Evolutionary conservation across 2,888 invertebrate genomes (phyloP).

Genomic region (Alcis repandata): DNA sequence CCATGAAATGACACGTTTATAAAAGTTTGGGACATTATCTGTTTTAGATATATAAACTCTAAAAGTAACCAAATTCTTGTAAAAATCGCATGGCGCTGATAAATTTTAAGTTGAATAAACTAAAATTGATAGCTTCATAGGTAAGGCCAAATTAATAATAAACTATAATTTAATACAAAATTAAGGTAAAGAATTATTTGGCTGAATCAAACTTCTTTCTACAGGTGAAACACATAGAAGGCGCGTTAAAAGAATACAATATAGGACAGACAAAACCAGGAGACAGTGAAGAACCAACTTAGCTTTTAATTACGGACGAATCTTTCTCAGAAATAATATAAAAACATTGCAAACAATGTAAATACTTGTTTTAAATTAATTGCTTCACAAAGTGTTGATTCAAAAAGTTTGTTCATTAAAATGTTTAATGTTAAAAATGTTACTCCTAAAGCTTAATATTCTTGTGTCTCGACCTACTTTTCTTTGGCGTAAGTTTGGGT

Average conservation of each 20-base stretch:
- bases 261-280: conserved; percentile 81
- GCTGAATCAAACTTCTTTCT: conserved; percentile 39
- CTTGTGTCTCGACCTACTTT: conserved; percentile 45
- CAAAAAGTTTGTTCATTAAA: conserved; percentile 63
- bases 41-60: neutral
- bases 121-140: neutral
- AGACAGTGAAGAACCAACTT: conserved; percentile 73
- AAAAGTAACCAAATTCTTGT: neutral
- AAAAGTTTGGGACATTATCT: conserved; percentile 12
- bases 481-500: conserved; percentile 37
- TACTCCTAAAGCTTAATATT: conserved; percentile 54
- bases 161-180: neutral
- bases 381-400: conserved; percentile 61
- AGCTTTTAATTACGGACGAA: conserved; percentile 49
- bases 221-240: conserved; percentile 89
- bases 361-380: conserved; percentile 51
- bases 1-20: conserved; percentile 25
- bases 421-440: conserved; percentile 60
- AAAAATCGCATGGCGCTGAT: neutral
- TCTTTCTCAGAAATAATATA: conserved; percentile 4
- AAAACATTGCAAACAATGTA: conserved; percentile 28
- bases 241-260: conserved; percentile 88
- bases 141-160: neutral
- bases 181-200: neutral
- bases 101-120: neutral